These are phyloP conservation scores for Alouatta palliata DNA, from an alignment of 2,113 vertebrate species.

Conservation along the genomic window DNA sequence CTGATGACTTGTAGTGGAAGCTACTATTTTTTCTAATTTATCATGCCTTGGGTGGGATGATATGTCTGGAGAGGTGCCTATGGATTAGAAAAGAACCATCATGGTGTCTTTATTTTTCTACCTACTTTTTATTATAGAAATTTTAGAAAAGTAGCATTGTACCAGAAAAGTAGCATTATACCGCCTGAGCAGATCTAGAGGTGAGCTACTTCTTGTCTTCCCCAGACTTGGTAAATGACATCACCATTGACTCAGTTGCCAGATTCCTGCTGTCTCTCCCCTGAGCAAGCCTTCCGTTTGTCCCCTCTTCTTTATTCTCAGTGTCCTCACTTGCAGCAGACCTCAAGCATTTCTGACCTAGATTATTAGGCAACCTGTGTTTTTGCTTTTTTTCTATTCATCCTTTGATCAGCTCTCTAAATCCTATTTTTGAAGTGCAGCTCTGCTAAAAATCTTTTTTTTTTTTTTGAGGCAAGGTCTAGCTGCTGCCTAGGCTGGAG, in stretches of 20 bases:
- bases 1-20: background rate
- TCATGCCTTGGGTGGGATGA: background rate
- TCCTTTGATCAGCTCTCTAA: background rate
- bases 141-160: background rate
- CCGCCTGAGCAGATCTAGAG: background rate
- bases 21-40: background rate
- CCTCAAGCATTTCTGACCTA: background rate
- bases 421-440: background rate
- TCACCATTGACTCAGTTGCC: background rate
- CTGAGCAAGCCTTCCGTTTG: background rate
- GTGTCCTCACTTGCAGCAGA: background rate
- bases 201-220: background rate
- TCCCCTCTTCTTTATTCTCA: background rate
- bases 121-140: background rate
- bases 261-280: background rate
- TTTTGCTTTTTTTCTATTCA: background rate
- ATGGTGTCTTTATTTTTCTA: background rate
- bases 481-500: no score
- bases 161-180: background rate
- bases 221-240: background rate
- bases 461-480: no score
- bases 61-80: background rate
- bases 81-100: background rate
- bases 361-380: background rate
- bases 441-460: background rate